phyloP scores from a whole-genome alignment of 2,113 vertebrate genomes.

The Cryptomyrus ogoouensis region DNA sequence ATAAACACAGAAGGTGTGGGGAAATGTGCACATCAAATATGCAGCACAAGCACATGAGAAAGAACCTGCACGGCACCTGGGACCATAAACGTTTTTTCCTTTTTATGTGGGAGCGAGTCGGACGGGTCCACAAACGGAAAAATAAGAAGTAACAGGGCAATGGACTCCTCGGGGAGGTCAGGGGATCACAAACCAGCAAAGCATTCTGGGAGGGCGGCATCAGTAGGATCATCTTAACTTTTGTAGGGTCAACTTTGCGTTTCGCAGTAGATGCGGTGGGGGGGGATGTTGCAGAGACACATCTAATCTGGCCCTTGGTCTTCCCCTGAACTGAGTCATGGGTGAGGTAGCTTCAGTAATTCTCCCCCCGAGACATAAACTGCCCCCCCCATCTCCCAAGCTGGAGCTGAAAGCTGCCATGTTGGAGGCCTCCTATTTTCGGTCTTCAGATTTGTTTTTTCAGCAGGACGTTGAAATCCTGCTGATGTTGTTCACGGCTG shows the following conservation, averaged over 20 bases:
- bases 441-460: conserved; percentile 37
- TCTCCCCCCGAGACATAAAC: conserved; percentile 39
- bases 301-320: neutral
- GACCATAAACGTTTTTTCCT: neutral
- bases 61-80: neutral
- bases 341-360: neutral
- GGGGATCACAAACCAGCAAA: neutral
- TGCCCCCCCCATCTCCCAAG: neutral
- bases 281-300: neutral
- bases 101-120: neutral
- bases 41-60: neutral
- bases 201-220: neutral
- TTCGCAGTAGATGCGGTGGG: neutral
- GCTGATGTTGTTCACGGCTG: conserved; percentile 38
- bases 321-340: neutral
- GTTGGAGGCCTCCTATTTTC: conserved; percentile 40
- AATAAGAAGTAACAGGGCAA: neutral
- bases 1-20: conserved; percentile 8
- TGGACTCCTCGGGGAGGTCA: neutral
- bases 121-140: neutral
- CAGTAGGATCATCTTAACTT: neutral
- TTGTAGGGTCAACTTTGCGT: conserved; percentile 1
- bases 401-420: conserved; percentile 33
- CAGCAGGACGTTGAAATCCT: conserved; percentile 33
- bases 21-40: conserved; percentile 12